Evolutionary conservation across 2,888 invertebrate species (phyloP).

Genomic region (Eristalis tenax): DNA sequence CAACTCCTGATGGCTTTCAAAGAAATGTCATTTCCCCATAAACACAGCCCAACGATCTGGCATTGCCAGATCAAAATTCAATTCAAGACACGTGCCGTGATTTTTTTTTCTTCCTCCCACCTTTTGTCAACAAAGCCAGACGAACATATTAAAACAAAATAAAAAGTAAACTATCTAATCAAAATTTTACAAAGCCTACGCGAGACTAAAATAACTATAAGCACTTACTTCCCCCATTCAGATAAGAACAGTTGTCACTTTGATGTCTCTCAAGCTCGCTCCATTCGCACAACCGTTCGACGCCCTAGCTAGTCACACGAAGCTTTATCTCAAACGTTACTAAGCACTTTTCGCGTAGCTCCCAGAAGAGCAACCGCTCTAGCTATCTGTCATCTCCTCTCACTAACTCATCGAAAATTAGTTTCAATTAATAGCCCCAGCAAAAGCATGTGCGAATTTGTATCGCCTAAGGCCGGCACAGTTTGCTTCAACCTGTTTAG

Average conservation of each 20-base stretch:
- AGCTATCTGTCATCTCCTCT: background rate
- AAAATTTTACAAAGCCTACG: background rate
- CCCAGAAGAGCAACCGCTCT: background rate
- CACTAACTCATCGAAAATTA: background rate
- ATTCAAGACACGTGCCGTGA: background rate
- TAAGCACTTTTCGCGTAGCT: background rate
- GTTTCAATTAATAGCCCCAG: background rate
- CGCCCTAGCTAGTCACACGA: background rate
- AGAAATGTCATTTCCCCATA: too few species aligned
- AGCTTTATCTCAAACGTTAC: background rate
- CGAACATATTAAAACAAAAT: background rate
- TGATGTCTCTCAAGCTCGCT: background rate
- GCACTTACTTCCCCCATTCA: background rate
- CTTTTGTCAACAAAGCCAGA: background rate
- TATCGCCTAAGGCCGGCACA: background rate
- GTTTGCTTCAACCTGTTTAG: background rate
- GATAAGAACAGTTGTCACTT: background rate
- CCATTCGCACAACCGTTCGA: too few species aligned
- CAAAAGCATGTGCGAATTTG: background rate
- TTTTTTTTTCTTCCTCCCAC: too few species aligned
- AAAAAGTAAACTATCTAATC: background rate
- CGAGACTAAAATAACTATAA: background rate
- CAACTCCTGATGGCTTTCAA: too few species aligned
- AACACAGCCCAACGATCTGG: too few species aligned
- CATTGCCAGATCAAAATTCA: too few species aligned